Percentiles rank a stretch among this genome's conserved stretches.
phyloP scores from a whole-genome alignment of 2,888 invertebrate species.

The Cryptocephalus primarius region DNA sequence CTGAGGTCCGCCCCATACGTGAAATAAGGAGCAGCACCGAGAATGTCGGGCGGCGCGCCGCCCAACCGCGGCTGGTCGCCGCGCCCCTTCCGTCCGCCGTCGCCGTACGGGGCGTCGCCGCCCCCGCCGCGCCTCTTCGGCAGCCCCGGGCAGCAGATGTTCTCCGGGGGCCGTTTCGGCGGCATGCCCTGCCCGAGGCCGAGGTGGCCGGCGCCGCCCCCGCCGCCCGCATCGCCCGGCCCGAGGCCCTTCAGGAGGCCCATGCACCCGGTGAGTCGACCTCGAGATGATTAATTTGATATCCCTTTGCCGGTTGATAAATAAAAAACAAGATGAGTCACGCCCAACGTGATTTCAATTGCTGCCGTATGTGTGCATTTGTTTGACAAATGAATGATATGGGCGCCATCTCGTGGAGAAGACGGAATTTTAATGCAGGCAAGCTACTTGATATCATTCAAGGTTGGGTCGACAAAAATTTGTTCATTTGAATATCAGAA shows the following conservation, averaged over 20 bases:
- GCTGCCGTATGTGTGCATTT: no score
- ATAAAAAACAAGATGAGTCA: no score
- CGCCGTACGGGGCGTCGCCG: constrained; percentile 66
- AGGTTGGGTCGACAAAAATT: no score
- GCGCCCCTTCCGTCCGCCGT: constrained; percentile 59
- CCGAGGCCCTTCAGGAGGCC: constrained; percentile 35
- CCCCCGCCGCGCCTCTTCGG: constrained; percentile 54
- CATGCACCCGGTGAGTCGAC: constrained; percentile 34
- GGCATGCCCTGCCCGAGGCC: constrained; percentile 56
- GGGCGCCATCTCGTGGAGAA: no score
- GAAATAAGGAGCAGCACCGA: not conserved
- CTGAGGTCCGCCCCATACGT: constrained; percentile 8
- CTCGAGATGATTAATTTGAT: no score
- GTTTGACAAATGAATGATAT: no score
- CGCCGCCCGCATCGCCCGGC: constrained; percentile 38
- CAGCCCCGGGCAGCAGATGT: constrained; percentile 36
- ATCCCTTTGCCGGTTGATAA: no score
- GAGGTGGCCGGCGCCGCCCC: constrained; percentile 49
- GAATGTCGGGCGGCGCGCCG: constrained; percentile 32
- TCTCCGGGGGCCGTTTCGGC: constrained; percentile 38
- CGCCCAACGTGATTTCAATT: no score
- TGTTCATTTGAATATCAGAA: no score
- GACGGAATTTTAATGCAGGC: no score
- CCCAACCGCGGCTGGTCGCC: constrained; percentile 41
- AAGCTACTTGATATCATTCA: no score